Evolutionary conservation across 2,113 vertebrate genomes (phyloP).

Genomic region (Pteronura brasiliensis): DNA sequence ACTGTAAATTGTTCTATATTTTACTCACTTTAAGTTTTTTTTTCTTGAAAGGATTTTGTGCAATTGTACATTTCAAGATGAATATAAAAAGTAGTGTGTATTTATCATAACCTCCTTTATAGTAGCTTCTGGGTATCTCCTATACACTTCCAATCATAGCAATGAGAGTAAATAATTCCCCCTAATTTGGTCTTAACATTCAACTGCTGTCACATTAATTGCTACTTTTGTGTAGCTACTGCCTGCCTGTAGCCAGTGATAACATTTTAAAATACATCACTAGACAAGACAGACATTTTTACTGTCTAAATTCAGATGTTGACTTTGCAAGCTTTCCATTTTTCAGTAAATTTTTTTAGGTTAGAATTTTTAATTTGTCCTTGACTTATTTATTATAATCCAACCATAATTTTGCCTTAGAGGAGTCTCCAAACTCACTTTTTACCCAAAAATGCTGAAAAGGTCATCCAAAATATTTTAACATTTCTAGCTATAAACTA

Average conservation of each 20-base stretch:
- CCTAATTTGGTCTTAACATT: constrained; percentile 49
- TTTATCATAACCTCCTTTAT: constrained; percentile 38
- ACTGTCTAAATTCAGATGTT: constrained; percentile 40
- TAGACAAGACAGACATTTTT: constrained; percentile 26
- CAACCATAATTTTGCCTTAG: background rate
- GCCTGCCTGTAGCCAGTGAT: constrained; percentile 10
- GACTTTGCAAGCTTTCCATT: constrained; percentile 17
- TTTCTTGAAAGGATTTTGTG: constrained; percentile 4
- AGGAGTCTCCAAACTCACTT: background rate
- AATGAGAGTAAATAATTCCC: constrained; percentile 60
- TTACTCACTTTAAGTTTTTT: background rate
- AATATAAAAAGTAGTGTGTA: constrained; percentile 45
- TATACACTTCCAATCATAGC: background rate
- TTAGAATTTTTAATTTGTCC: constrained; percentile 21
- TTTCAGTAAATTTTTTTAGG: constrained; percentile 29
- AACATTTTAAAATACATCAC: constrained; percentile 34
- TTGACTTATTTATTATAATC: constrained; percentile 5
- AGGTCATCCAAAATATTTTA: background rate
- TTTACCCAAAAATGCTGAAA: background rate
- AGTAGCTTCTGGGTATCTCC: background rate
- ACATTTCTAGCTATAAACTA: constrained; percentile 33
- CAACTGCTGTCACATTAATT: constrained; percentile 61
- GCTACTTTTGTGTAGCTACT: constrained; percentile 29
- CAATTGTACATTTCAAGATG: constrained; percentile 47
- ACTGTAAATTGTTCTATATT: background rate